These are phyloP conservation scores for Teinopalpus imperialis DNA, from an alignment of 2,888 invertebrate species.

Conservation along the genomic window DNA sequence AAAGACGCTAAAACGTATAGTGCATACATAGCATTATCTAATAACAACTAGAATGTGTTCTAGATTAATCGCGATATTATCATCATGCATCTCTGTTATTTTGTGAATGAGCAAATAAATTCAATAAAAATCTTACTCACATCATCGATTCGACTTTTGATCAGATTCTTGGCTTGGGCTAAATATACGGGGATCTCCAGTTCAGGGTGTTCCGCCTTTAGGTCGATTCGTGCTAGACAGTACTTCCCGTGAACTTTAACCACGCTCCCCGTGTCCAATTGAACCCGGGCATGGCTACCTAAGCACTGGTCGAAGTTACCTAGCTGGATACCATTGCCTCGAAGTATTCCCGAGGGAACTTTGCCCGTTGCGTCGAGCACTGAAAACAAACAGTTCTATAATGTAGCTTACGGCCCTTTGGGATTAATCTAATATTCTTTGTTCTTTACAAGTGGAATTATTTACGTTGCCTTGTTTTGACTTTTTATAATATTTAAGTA, in stretches of 20 bases:
- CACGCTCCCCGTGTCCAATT: slow-evolving; percentile 80
- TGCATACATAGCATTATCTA: too few relatives aligned
- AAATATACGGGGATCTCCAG: slow-evolving; percentile 84
- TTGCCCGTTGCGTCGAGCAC: slow-evolving; percentile 89
- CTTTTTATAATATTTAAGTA: slow-evolving; percentile 9
- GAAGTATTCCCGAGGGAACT: slow-evolving; percentile 85
- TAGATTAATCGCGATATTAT: too few relatives aligned
- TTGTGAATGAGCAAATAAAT: too few relatives aligned
- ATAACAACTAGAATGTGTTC: too few relatives aligned
- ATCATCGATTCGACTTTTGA: slow-evolving; percentile 84
- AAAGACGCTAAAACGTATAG: too few relatives aligned
- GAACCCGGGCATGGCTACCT: slow-evolving; percentile 81
- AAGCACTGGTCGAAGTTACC: slow-evolving; percentile 88
- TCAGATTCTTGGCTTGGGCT: slow-evolving; percentile 84
- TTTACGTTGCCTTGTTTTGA: too few relatives aligned
- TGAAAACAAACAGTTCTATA: slow-evolving; percentile 64
- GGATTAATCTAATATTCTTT: slow-evolving; percentile 32
- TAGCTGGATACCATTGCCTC: slow-evolving; percentile 86
- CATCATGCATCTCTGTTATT: too few relatives aligned
- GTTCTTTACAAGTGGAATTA: neutral
- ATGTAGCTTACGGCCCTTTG: slow-evolving; percentile 41
- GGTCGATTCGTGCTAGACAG: slow-evolving; percentile 85
- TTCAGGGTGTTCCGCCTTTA: slow-evolving; percentile 80
- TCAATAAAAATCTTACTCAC: slow-evolving; percentile 59
- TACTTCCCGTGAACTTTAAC: slow-evolving; percentile 86